Base-by-base conservation (phyloP, 2,888 invertebrate species). In the Sphaerophoria rueppellii region DNA sequence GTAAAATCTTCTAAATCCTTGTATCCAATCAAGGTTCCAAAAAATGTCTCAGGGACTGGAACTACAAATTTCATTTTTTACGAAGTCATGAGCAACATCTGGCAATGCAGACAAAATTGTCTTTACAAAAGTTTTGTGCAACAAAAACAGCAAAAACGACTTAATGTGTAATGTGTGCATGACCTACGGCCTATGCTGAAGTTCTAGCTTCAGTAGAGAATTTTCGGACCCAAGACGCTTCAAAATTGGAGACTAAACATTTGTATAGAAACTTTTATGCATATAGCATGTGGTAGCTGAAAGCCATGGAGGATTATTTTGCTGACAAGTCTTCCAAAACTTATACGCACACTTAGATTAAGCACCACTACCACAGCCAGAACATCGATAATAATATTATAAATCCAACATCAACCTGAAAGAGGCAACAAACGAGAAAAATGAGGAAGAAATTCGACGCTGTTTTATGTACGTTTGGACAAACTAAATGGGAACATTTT, bases 401-500 rank as follows among this genome's bases (percentile, higher is more conserved):
- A 14, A 34, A 34, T 11, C 37, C n/a, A 32, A 50, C 35, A 48
- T 50, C 50, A 50, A 65, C 35, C 50, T 65, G 12, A 35, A 65
- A 6, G 6, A 11, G 16, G 24, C 40, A 40, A 54, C n/a, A 35
- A n/a, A 14, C 32, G 32, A 60, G 48, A 50, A 60, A 43, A 16
- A 65, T 35, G 16, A 40, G 16, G 35, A 40, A 74, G 80, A 63
- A 85, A 85, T 80, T 80, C 80, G 67, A 83, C 75, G 79, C 83
- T 37, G 43, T 6, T 40, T 4, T 16, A n/a, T n/a, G n/a, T 50
- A 48, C 90, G 90, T 90, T 90, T 89, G 90, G 88, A 87, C 89
- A 90, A 89, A 89, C 90, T 89, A 90, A 24, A 89, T 89, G 89
- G 90, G 90, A 89, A 89, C 88, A 89, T 89, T 88, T 83, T 34